Conservation (phyloP, 2,797 vertebrate species). For the Mus spretus region DNA sequence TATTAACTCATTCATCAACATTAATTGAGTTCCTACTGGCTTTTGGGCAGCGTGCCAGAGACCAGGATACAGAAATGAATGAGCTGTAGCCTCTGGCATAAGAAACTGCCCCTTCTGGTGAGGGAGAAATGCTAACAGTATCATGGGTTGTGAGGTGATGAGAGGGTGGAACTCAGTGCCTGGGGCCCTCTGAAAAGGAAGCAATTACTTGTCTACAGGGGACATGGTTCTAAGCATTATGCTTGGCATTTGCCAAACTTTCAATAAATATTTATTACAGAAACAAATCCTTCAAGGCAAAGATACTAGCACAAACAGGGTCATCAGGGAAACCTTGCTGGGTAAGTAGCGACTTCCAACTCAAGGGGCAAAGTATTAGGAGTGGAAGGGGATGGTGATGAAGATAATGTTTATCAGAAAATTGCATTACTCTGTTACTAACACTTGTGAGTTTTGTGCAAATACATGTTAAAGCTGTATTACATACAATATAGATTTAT, state of each 20-base stretch:
- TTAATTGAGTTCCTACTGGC: conserved; percentile 72
- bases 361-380: background rate
- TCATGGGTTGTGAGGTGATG: background rate
- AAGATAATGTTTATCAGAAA: conserved; percentile 38
- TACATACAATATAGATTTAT: conserved; percentile 62
- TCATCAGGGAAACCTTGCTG: background rate
- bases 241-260: background rate
- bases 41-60: conserved; percentile 61
- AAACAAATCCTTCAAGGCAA: background rate
- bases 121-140: background rate
- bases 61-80: background rate
- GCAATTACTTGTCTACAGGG: background rate
- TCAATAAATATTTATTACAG: conserved; percentile 38
- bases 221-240: background rate
- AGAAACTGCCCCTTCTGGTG: background rate
- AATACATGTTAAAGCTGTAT: conserved; percentile 32
- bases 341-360: background rate
- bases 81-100: background rate
- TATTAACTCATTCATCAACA: conserved; percentile 78
- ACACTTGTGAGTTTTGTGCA: conserved; percentile 38
- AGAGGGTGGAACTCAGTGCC: background rate
- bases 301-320: background rate
- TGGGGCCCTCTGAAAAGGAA: conserved; percentile 16
- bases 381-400: background rate
- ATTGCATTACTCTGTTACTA: conserved; percentile 14